Percentiles rank a stretch among this genome's conserved stretches.
phyloP scores from a whole-genome alignment of 2,113 vertebrate species.

The Hemiprocne comata region DNA sequence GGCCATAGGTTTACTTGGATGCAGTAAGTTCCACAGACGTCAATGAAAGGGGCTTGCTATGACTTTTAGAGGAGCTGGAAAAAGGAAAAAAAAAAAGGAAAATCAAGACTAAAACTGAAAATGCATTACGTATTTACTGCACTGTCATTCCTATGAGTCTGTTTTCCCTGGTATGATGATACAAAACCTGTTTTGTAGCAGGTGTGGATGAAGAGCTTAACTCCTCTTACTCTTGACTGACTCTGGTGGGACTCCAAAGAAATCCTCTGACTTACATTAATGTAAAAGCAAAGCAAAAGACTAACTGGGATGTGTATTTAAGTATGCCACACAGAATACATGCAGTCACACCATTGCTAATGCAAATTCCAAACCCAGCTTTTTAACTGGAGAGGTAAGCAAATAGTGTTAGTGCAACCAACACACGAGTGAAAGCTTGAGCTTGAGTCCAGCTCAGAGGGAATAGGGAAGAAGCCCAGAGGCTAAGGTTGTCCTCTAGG shows the following conservation, averaged over 20 bases:
- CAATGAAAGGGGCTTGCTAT: not conserved
- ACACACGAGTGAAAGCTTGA: not conserved
- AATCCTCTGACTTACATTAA: not conserved
- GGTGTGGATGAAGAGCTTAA: not conserved
- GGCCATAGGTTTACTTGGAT: not conserved
- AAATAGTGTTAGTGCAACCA: not conserved
- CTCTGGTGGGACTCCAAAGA: not conserved
- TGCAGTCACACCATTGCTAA: not conserved
- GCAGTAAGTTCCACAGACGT: not conserved
- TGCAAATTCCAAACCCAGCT: not conserved
- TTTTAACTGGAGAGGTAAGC: not conserved
- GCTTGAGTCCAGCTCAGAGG: not conserved
- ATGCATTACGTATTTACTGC: not conserved
- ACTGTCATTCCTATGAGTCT: not conserved
- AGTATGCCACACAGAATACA: not conserved
- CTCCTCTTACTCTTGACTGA: not conserved
- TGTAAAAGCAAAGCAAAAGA: not conserved
- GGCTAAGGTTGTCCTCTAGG: too few relatives aligned
- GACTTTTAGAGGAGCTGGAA: not conserved
- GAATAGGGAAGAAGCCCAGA: not conserved
- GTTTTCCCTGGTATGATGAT: not conserved
- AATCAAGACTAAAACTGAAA: not conserved
- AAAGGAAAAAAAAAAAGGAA: not conserved
- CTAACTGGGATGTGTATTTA: not conserved
- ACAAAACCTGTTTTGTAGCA: not conserved